Base-by-base conservation (phyloP, 2,888 invertebrate genomes). In the Sinelater perroti region DNA sequence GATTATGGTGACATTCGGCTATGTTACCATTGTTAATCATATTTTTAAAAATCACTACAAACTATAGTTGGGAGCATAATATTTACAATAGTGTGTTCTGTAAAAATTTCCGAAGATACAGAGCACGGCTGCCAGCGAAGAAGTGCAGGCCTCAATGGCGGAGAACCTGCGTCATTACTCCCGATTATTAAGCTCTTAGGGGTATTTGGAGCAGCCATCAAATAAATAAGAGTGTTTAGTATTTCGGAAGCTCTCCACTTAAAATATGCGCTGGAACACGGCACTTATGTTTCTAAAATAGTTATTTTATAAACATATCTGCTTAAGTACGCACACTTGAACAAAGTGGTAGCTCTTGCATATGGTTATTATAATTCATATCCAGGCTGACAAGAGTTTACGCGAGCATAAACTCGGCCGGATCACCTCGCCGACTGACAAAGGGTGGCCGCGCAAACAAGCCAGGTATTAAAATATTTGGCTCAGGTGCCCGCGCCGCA, bases 281-380 rank as follows among this genome's bases (percentile, higher is more conserved):
- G 65, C 66, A 69, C 69, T 69, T 69, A 63, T 63, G 65, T 66
- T 69, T 67, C 52, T 65, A 69, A 67, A 67, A 67, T 67, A 69
- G 67, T 68, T 67, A 65, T 67, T 67, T 69, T 66, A 69, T 66
- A 69, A 69, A 69, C 69, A 69, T 69, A 69, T 69, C 69, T 67
- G 64, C 63, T 60, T 67, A 69, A 67, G 69, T 67, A 67, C 62
- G 63, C 61, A 65, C 60, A 67, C 67, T 67, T 67, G 67, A 67
- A 64, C 58, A 62, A 67, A 67, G 67, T 67, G 67, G 66, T 61
- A 62, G 64, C 63, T 60, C 66, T 65, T 64, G 64, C 68, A 67
- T 63, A 66, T 68, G 68, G 66, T 68, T 68, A 67, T 68, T 68
- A 66, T 68, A 68, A 67, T 67, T 68, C 67, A 67, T 65, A 63